Evolutionary conservation across 2,797 vertebrate species (phyloP).

Genomic region (Mormyrus proboscirostris): DNA sequence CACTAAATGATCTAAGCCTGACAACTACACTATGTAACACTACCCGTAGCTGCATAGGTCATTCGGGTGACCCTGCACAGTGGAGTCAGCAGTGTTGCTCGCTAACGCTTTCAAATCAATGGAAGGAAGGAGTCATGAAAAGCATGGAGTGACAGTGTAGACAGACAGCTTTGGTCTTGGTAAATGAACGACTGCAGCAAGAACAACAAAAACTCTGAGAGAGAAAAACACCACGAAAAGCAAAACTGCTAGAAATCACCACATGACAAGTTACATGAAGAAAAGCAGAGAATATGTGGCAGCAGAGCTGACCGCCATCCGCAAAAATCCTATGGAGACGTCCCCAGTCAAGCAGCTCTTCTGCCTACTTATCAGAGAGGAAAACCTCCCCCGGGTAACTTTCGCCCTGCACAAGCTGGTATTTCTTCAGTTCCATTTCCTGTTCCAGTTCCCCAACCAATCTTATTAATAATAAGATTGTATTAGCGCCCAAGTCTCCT

Average conservation of each 20-base stretch:
- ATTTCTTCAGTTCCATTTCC: slow-evolving; percentile 3
- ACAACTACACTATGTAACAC: background rate
- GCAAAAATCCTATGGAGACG: background rate
- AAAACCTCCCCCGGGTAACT: background rate
- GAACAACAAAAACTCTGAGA: background rate
- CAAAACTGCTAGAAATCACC: background rate
- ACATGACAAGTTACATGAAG: background rate
- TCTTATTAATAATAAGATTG: background rate
- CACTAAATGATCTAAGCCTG: background rate
- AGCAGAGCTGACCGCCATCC: background rate
- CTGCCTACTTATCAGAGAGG: background rate
- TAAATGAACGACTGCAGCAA: background rate
- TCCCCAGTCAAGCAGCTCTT: background rate
- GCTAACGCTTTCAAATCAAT: background rate
- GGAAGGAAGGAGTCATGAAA: background rate
- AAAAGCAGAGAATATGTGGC: background rate
- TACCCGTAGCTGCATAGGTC: background rate
- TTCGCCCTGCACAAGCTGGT: background rate
- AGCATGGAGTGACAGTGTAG: background rate
- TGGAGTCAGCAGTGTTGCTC: background rate
- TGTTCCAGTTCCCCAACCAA: background rate
- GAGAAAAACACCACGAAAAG: background rate
- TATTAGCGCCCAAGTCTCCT: background rate
- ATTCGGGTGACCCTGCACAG: background rate
- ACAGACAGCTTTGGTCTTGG: background rate